Evolutionary conservation across 92 coral and sea anemone species (phyloP).

Genomic region (Palythoa grandis): DNA sequence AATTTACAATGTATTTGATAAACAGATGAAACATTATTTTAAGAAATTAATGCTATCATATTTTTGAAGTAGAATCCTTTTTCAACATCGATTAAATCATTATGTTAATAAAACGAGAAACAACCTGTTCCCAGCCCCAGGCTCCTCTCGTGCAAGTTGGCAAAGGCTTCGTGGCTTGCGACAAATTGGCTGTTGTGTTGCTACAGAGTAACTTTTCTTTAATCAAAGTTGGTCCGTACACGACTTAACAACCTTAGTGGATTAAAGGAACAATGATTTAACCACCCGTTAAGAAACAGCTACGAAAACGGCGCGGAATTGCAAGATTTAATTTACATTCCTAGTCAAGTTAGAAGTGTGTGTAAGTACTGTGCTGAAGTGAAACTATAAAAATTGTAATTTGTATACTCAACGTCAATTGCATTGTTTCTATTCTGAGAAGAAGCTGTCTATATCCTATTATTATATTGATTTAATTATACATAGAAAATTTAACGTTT

Average conservation of each 20-base stretch:
- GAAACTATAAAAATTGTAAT: background rate
- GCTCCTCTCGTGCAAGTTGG: background rate
- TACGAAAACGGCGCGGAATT: background rate
- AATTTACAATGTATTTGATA: background rate
- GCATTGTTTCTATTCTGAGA: background rate
- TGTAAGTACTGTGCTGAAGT: background rate
- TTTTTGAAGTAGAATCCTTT: background rate
- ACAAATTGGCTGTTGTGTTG: background rate
- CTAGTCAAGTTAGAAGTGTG: background rate
- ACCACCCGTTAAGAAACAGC: background rate
- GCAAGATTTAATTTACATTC: background rate
- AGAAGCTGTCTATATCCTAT: too few relatives aligned
- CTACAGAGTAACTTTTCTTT: background rate
- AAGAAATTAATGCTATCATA: background rate
- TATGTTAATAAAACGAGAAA: background rate
- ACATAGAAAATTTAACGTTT: too few relatives aligned
- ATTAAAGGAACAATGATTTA: background rate
- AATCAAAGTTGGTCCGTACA: background rate
- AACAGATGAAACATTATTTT: background rate
- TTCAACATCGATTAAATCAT: background rate
- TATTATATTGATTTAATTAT: too few relatives aligned
- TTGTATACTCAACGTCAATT: background rate
- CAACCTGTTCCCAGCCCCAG: slow-evolving; percentile 8
- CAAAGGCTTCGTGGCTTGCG: background rate
- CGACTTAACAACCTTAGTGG: background rate